Conservation (phyloP, 1,140 invertebrate genomes). For the Formica selysi region DNA sequence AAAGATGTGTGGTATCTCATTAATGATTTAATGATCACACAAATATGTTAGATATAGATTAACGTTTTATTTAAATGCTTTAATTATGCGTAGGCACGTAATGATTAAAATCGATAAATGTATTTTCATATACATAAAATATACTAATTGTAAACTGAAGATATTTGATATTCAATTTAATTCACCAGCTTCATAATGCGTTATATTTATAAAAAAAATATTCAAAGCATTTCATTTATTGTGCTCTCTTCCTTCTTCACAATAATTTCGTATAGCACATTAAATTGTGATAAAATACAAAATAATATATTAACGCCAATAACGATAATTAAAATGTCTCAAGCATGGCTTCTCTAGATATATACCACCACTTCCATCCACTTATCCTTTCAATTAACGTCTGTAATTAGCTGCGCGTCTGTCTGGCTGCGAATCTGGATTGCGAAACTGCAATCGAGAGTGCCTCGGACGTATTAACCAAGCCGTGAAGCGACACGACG, state of each 20-base stretch:
- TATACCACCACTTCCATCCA: background rate
- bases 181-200: conserved; percentile 46
- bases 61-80: conserved; percentile 55
- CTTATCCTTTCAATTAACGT: conserved; percentile 41
- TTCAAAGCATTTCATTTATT: conserved; percentile 25
- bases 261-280: background rate
- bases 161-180: conserved; percentile 60
- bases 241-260: background rate
- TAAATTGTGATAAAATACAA: conserved; percentile 20
- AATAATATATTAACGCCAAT: background rate
- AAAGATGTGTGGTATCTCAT: conserved; percentile 23
- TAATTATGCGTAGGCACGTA: conserved; percentile 52
- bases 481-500: conserved; percentile 68
- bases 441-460: conserved; percentile 66
- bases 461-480: conserved; percentile 69
- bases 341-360: background rate
- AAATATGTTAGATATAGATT: conserved; percentile 49
- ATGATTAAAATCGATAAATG: conserved; percentile 51
- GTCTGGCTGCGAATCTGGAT: conserved; percentile 33
- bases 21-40: conserved; percentile 40
- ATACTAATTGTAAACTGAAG: conserved; percentile 41
- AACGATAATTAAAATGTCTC: conserved; percentile 28
- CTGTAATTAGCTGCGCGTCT: conserved; percentile 40
- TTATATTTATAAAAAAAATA: conserved; percentile 44
- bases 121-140: conserved; percentile 49